These are phyloP conservation scores for Phyllostomus discolor DNA, from an alignment of 2,113 vertebrate genomes.

Conservation along the genomic window DNA sequence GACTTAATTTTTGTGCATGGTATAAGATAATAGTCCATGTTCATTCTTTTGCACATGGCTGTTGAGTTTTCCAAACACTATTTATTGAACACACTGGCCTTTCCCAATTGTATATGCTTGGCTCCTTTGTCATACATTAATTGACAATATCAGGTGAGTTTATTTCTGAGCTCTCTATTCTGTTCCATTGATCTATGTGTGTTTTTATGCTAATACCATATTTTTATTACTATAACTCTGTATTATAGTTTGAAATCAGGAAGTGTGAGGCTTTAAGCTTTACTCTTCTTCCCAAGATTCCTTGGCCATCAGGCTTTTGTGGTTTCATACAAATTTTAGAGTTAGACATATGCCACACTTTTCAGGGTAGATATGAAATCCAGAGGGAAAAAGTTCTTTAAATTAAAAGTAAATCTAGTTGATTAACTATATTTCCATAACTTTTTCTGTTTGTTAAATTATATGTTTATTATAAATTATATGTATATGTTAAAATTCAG, in stretches of 20 bases:
- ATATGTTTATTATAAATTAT: neutral
- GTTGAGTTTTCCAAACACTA: neutral
- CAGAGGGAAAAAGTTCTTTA: neutral
- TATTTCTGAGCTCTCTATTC: neutral
- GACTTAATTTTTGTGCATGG: neutral
- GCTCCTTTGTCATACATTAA: neutral
- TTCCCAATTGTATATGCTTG: neutral
- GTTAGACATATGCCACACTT: neutral
- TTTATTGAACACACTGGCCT: neutral
- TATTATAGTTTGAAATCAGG: neutral
- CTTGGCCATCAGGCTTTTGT: neutral
- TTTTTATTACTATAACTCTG: neutral
- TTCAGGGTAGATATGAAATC: neutral
- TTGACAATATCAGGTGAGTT: neutral
- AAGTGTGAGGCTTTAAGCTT: neutral
- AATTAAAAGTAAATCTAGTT: neutral
- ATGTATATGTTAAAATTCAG: neutral
- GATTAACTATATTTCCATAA: neutral
- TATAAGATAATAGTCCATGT: neutral
- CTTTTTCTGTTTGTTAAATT: neutral
- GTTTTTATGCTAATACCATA: neutral
- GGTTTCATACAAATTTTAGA: neutral
- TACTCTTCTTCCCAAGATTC: neutral
- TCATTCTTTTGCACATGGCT: neutral
- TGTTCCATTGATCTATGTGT: neutral